phyloP scores from a whole-genome alignment of 2,888 invertebrate species.

The Lacanobia oleracea region DNA sequence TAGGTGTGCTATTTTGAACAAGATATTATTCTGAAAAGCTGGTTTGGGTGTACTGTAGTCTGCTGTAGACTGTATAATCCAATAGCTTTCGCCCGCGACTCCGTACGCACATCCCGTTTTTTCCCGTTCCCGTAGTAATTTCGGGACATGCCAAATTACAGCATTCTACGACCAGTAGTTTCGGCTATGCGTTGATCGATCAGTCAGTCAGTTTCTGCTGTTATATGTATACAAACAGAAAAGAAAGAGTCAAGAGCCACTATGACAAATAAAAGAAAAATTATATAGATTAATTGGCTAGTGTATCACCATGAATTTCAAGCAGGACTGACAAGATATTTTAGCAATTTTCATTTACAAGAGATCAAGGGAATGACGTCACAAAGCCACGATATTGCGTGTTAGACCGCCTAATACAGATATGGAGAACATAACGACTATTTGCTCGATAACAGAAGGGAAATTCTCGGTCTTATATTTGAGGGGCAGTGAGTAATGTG shows the following conservation, averaged over 20 bases:
- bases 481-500: slow-evolving; percentile 49
- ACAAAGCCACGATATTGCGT: slow-evolving; percentile 5
- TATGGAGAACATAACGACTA: slow-evolving; percentile 8
- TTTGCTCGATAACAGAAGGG: slow-evolving; percentile 32
- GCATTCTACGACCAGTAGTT: no score
- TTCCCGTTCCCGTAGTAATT: no score
- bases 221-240: no score
- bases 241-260: no score
- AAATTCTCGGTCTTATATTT: slow-evolving; percentile 35
- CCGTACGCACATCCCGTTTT: no score
- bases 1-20: background rate
- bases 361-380: background rate
- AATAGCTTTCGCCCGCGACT: no score
- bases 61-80: background rate
- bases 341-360: no score
- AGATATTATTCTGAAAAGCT: background rate
- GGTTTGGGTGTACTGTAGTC: background rate
- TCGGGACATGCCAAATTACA: no score
- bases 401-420: slow-evolving; percentile 1
- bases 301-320: background rate
- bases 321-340: background rate
- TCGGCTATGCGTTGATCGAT: no score
- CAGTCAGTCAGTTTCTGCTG: no score
- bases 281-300: no score
- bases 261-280: no score